Evolutionary conservation across 1,140 invertebrate species (phyloP), one percentile per base, ranked within the genome.

Genomic region (Platorchestia sp.): DNA sequence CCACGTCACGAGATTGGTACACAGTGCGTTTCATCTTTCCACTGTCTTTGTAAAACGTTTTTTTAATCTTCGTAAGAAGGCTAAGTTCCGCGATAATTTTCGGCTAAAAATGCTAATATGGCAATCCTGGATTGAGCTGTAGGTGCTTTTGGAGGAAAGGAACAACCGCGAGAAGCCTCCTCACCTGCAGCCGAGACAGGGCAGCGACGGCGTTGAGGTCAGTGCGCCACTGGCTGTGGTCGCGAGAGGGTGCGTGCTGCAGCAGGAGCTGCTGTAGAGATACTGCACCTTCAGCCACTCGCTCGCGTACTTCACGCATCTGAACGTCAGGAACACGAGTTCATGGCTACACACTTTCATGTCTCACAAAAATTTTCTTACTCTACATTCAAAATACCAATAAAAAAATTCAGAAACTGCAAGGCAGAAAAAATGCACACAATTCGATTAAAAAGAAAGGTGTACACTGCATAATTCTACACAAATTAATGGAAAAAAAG

Each of bases 191-290:
- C 3, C 36, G 41, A 44, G 43, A 45, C 36, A 93, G 0, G 19
- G 91, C 45, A 45, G 91, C 91, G 40, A 93, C 45, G 40, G 43
- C 27, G 91, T 93, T 5, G 43, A 93, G 91, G 43, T 93, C 41
- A 40, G 45, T 40, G 44, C 91, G 45, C 43, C 43, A 93, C 91
- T 45, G 43, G 41, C 44, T 10, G 41, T 16, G 91, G 91, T 45
- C 43, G 22, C 19, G 16, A 40, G 91, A 40, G 44, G 91, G 91
- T 5, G 45, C 43, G 45, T 45, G 91, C 27, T 40, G 91, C 45
- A 45, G 43, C 43, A 93, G 45, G 0, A 93, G 43, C 45, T 93
- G 43, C 91, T 93, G 91, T 44, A 93, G 91, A 45, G 91, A 45
- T 36, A 45, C 91, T 40, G 45, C 91, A 10, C 91, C 91, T 45